phyloP scores from a whole-genome alignment of 2,797 vertebrate genomes.

The Myotis planiceps region DNA sequence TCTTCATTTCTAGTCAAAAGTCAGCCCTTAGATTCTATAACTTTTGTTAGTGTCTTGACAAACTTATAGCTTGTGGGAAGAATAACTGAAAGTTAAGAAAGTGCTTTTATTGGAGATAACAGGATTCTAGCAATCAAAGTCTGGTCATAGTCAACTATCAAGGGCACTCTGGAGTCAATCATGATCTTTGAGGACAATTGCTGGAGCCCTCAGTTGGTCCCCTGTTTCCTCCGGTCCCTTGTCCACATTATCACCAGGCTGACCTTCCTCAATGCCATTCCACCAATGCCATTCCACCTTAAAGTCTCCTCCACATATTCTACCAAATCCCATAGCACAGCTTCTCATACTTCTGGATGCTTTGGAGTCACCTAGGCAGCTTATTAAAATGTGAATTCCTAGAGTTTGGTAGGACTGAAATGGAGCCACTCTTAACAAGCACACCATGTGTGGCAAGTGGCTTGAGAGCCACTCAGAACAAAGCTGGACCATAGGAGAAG shows the following conservation, averaged over 20 bases:
- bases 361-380: background rate
- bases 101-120: background rate
- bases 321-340: background rate
- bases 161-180: background rate
- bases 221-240: background rate
- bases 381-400: background rate
- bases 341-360: background rate
- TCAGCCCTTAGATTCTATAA: background rate
- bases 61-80: background rate
- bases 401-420: background rate
- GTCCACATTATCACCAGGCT: background rate
- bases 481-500: background rate
- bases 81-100: background rate
- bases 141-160: background rate
- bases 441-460: background rate
- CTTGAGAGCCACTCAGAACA: background rate
- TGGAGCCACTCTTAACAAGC: background rate
- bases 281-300: background rate
- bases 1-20: background rate
- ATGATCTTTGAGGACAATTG: background rate
- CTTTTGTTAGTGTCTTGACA: background rate
- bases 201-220: background rate
- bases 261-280: background rate
- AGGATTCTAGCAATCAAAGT: background rate
- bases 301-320: background rate